Evolutionary conservation across 2,888 invertebrate genomes (phyloP).

Genomic region (Isoperla grammatica): DNA sequence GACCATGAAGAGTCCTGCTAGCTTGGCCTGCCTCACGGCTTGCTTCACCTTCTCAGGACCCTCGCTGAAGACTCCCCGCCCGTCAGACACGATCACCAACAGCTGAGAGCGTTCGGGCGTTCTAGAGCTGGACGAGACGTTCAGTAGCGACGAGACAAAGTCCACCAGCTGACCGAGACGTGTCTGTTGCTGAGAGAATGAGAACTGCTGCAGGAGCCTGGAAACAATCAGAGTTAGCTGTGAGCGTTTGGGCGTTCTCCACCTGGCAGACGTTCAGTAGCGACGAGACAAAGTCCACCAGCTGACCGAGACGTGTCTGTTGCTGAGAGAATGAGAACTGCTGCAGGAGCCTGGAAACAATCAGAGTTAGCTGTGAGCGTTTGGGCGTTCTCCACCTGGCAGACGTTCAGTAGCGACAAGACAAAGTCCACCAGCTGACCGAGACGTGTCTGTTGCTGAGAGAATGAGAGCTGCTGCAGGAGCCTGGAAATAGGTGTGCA

Average conservation of each 20-base stretch:
- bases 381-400: constrained; percentile 50
- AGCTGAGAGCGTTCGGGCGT: constrained; percentile 69
- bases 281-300: constrained; percentile 73
- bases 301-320: constrained; percentile 77
- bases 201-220: constrained; percentile 68
- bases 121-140: constrained; percentile 44
- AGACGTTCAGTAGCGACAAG: constrained; percentile 55
- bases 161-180: constrained; percentile 77
- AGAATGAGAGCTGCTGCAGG: constrained; percentile 76
- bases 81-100: constrained; percentile 90
- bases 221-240: constrained; percentile 58
- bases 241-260: constrained; percentile 57
- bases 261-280: constrained; percentile 50
- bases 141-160: constrained; percentile 65
- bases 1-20: constrained; percentile 84
- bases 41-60: constrained; percentile 71
- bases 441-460: constrained; percentile 84
- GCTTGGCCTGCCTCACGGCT: constrained; percentile 73
- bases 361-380: constrained; percentile 69
- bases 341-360: constrained; percentile 57
- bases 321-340: constrained; percentile 83
- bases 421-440: constrained; percentile 76
- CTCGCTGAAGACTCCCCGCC: constrained; percentile 78
- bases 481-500: constrained; percentile 53
- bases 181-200: constrained; percentile 87